phyloP scores from a whole-genome alignment of 1,140 invertebrate genomes.

The Drosophila ficusphila region DNA sequence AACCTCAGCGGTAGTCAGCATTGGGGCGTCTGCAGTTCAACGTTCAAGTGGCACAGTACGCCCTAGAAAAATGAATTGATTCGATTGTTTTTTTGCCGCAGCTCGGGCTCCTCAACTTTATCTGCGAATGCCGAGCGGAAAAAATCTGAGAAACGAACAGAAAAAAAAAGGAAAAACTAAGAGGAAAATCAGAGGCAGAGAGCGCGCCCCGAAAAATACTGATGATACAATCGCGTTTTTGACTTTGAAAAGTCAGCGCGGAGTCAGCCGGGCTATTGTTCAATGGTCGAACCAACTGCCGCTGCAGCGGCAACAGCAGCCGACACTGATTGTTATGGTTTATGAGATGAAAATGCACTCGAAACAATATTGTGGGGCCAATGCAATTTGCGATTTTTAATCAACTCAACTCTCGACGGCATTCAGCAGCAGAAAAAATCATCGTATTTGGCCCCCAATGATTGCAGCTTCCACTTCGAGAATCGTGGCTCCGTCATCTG shows the following conservation, averaged over 20 bases:
- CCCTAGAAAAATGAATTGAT: slow-evolving; percentile 84
- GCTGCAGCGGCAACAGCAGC: slow-evolving; percentile 13
- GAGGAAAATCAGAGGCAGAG: slow-evolving; percentile 49
- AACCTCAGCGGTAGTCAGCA: slow-evolving; percentile 75
- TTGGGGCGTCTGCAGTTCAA: slow-evolving; percentile 84
- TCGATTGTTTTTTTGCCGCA: slow-evolving; percentile 74
- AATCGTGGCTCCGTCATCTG: slow-evolving; percentile 27
- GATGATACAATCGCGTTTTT: slow-evolving; percentile 83
- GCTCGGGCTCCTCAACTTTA: slow-evolving; percentile 52
- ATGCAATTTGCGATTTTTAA: slow-evolving; percentile 54
- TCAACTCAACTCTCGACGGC: slow-evolving; percentile 16
- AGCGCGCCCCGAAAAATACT: slow-evolving; percentile 55
- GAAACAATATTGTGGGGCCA: slow-evolving; percentile 59
- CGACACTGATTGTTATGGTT: slow-evolving; percentile 70
- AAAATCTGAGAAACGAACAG: slow-evolving; percentile 46
- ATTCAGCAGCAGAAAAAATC: slow-evolving; percentile 60
- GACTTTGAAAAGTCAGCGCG: slow-evolving; percentile 78
- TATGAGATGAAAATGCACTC: slow-evolving; percentile 71
- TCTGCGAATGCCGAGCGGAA: slow-evolving; percentile 51
- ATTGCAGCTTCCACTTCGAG: slow-evolving; percentile 20
- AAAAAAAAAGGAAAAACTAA: not conserved
- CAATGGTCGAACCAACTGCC: slow-evolving; percentile 43
- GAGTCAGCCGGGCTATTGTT: slow-evolving; percentile 63
- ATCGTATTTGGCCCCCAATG: slow-evolving; percentile 42
- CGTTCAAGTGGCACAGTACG: slow-evolving; percentile 84